These are phyloP conservation scores for Artemia sinica DNA, from an alignment of 2,888 invertebrate species.

Conservation along the genomic window DNA sequence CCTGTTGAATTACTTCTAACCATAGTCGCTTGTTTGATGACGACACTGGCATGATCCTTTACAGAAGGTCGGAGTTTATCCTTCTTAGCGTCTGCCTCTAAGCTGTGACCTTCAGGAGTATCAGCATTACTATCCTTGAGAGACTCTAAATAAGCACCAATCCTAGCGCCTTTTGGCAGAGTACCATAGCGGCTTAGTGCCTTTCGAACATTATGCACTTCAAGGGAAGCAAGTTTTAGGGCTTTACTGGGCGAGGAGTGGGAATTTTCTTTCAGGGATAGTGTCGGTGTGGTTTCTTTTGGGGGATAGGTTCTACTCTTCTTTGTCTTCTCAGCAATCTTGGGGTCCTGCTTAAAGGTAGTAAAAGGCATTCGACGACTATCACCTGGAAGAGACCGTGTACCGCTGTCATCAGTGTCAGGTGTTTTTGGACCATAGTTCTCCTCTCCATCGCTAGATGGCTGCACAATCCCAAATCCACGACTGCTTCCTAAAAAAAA, in stretches of 20 bases:
- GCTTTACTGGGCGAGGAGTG: conserved; percentile 32
- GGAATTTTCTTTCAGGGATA: conserved; percentile 25
- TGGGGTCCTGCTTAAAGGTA: conserved; percentile 22
- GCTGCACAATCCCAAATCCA: neutral
- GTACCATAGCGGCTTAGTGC: conserved; percentile 91
- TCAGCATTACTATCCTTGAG: conserved; percentile 57
- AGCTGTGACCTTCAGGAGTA: conserved; percentile 28
- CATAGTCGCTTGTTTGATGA: conserved; percentile 12
- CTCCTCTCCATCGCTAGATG: conserved; percentile 45
- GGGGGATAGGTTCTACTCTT: conserved; percentile 43
- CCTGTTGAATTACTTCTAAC: conserved; percentile 15
- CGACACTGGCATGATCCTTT: neutral
- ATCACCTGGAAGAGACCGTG: conserved; percentile 36
- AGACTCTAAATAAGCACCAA: conserved; percentile 88
- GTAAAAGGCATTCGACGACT: conserved; percentile 23
- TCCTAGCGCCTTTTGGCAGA: conserved; percentile 84
- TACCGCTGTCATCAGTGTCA: conserved; percentile 52
- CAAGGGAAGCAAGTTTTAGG: conserved; percentile 66
- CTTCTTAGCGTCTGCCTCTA: conserved; percentile 18
- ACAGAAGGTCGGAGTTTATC: conserved; percentile 5
- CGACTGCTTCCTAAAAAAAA: neutral
- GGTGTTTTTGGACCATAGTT: conserved; percentile 50
- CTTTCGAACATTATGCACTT: conserved; percentile 84
- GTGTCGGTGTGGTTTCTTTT: conserved; percentile 35
- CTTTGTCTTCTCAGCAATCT: conserved; percentile 32